Percentiles rank a stretch among this genome's conserved stretches.
These are phyloP conservation scores for Hydractinia symbiolongicarpus DNA, from an alignment of 30 jellyfish, hydroid and myxozoan species.

Conservation along the genomic window DNA sequence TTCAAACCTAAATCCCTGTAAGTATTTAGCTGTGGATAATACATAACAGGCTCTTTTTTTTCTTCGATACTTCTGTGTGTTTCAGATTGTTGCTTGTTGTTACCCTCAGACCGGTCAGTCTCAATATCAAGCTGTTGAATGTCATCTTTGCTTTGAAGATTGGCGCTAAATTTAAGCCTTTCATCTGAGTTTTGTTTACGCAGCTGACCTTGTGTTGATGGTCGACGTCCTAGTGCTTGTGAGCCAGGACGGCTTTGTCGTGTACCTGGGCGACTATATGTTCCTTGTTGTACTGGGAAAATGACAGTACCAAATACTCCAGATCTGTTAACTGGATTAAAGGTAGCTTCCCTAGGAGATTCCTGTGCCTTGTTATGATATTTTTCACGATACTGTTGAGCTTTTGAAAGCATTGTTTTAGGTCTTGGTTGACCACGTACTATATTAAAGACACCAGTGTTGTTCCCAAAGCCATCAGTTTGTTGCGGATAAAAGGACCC, in stretches of 20 bases:
- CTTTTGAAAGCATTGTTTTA: not conserved
- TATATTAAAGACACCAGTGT: not conserved
- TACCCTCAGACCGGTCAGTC: not conserved
- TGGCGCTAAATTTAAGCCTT: slow-evolving; percentile 4
- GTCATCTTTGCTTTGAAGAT: not conserved
- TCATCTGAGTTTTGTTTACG: slow-evolving; percentile 12
- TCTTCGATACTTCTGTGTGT: too few species aligned
- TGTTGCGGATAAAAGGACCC: not conserved
- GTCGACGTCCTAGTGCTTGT: not conserved
- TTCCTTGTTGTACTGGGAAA: slow-evolving; percentile 9
- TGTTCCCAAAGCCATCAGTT: slow-evolving; percentile 3
- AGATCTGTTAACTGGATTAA: slow-evolving; percentile 11
- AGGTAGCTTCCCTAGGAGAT: not conserved
- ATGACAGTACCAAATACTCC: slow-evolving; percentile 13
- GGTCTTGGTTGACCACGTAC: not conserved
- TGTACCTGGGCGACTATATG: slow-evolving; percentile 1
- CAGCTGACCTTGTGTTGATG: not conserved
- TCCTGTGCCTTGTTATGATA: not conserved
- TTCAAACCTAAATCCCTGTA: not conserved
- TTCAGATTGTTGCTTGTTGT: not conserved
- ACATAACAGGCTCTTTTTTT: not conserved
- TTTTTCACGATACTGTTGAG: not conserved
- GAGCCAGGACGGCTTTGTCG: not conserved
- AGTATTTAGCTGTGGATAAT: not conserved
- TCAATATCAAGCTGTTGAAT: slow-evolving; percentile 1